Base-by-base conservation (phyloP, 2,888 invertebrate genomes). In the Monochamus alternatus region DNA sequence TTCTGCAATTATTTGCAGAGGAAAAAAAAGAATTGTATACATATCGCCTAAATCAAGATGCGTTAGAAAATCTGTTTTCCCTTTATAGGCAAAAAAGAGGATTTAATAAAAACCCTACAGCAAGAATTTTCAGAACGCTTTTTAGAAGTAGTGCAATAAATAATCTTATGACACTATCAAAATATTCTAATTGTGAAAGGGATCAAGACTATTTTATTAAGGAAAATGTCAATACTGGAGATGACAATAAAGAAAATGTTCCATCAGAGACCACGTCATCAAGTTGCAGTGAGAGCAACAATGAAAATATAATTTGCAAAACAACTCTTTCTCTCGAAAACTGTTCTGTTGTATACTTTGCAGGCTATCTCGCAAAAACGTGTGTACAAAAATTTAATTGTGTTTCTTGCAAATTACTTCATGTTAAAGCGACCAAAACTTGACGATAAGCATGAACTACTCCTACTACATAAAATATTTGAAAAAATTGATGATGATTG, bases 131-230 rank as follows among this genome's bases (percentile, higher is more conserved):
- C 2, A 22, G 14, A 58, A 22, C 14, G 22, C 58, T 58, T 8
- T 58, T 58, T 58, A n/a, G 58, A 58, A 58, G 58, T 14, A 58
- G 22, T 8, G 58, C 58, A 14, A 58, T 58, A 14, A 58, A 30
- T 14, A 5, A 22, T 5, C 22, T 58, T 8, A 58, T 58, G 8
- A 58, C 14, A 22, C n/a, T 22, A 3, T 58, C 58, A 22, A 58
- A 58, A 22, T 58, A 14, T 22, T n/a, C 58, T 3, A 58, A 58
- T 22, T 58, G 58, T 8, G 22, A 58, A 14, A 58, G 4, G 1
- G 14, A 58, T n/a, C 8, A 58, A 58, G 22, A 22, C 8, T 7
- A 58, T 14, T 58, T 58, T 58, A 22, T 14, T 22, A 8, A 8
- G 8, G 58, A 58, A 22, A 2, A 58, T 58, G 22, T 58, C 1